phyloP scores from a whole-genome alignment of 2,113 vertebrate species.

The Indri indri region DNA sequence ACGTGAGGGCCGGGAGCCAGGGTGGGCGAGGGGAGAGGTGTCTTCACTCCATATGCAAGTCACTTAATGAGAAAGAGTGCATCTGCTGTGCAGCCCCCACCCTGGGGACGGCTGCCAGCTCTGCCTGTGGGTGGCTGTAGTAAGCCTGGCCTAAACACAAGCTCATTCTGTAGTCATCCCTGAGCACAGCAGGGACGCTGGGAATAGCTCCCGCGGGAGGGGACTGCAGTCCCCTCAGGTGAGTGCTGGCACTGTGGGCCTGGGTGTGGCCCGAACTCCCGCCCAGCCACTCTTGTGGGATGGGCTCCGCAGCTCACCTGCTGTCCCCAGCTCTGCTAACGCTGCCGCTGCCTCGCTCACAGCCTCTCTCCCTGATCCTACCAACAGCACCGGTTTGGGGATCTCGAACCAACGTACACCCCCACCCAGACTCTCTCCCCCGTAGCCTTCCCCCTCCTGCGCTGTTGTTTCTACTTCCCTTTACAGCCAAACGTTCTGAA shows the following conservation, averaged over 20 bases:
- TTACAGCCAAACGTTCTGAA: too few relatives aligned
- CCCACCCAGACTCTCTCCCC: background rate
- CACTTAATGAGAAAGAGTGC: conserved; percentile 71
- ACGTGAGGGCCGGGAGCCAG: background rate
- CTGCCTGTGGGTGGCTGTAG: conserved; percentile 35
- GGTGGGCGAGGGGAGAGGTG: conserved; percentile 51
- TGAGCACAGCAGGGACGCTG: background rate
- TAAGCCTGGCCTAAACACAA: background rate
- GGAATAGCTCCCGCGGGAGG: background rate
- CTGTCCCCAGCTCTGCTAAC: background rate
- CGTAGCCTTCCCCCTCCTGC: background rate
- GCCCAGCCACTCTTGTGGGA: accelerated
- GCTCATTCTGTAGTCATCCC: background rate
- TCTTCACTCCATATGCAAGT: conserved; percentile 68
- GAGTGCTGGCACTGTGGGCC: too few relatives aligned
- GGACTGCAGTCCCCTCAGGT: background rate
- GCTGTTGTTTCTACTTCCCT: background rate
- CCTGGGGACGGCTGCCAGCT: conserved; percentile 48
- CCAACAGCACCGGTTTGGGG: background rate
- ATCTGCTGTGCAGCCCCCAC: conserved; percentile 62
- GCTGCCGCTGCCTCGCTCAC: too few relatives aligned
- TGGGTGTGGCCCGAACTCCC: background rate
- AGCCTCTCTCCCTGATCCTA: background rate
- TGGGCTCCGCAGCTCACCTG: too few relatives aligned
- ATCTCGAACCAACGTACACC: background rate